Conservation (phyloP, 2,888 invertebrate species). For the Tetragonula carbonaria region DNA sequence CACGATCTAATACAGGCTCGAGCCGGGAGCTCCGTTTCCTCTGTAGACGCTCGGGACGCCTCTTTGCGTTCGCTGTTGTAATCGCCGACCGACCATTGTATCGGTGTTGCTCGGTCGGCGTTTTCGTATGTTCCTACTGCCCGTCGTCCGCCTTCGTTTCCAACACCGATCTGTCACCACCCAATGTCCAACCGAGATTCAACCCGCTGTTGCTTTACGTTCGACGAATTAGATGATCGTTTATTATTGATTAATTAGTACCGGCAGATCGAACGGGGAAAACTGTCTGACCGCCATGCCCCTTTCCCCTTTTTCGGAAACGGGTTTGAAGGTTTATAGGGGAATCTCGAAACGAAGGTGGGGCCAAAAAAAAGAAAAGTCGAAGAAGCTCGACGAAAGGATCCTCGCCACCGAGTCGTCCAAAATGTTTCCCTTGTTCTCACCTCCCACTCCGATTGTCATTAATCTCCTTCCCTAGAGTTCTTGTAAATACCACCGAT, state of each 20-base stretch:
- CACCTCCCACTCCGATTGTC: not conserved
- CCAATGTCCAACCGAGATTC: conserved; percentile 3
- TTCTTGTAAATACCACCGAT: conserved; percentile 66
- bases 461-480: not conserved
- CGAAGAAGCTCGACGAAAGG: conserved; percentile 66
- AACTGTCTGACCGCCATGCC: not conserved
- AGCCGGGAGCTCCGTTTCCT: conserved; percentile 31
- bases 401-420: conserved; percentile 65
- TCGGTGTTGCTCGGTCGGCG: conserved; percentile 46
- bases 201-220: conserved; percentile 3
- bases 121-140: conserved; percentile 70
- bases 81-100: conserved; percentile 38
- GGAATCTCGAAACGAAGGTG: conserved; percentile 52
- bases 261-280: conserved; percentile 2
- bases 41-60: conserved; percentile 37
- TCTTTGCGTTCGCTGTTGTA: conserved; percentile 47
- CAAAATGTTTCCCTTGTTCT: conserved; percentile 46
- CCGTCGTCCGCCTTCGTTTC: conserved; percentile 65
- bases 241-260: not conserved
- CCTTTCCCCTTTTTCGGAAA: not conserved
- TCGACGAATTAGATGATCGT: not conserved
- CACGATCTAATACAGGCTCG: conserved; percentile 31
- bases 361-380: conserved; percentile 26
- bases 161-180: conserved; percentile 2
- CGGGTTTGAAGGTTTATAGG: not conserved